Evolutionary conservation across 2,113 vertebrate genomes (phyloP).

Genomic region (Irena cyanogastra): DNA sequence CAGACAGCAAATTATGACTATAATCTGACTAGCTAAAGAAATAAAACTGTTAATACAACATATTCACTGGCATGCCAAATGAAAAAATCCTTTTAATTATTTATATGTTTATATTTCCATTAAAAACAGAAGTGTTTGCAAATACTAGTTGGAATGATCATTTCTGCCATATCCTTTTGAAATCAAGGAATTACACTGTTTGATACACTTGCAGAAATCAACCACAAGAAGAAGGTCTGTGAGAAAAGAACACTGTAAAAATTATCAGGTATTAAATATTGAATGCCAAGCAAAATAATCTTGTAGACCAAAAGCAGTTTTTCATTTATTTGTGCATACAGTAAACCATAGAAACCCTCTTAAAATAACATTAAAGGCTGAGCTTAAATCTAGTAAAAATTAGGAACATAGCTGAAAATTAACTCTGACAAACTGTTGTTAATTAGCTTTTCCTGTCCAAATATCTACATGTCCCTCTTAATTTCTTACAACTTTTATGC

Average conservation of each 20-base stretch:
- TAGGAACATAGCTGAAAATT: not conserved
- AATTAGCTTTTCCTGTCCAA: not conserved
- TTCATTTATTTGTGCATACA: not conserved
- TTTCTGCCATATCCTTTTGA: not conserved
- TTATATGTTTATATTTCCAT: not conserved
- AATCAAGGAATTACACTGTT: not conserved
- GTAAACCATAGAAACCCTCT: not conserved
- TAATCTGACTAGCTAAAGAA: conserved; percentile 15
- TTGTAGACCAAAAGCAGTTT: not conserved
- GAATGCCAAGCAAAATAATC: conserved; percentile 25
- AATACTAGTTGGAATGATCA: not conserved
- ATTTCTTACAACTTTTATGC: not conserved
- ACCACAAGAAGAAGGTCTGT: not conserved
- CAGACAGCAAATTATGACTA: conserved; percentile 38
- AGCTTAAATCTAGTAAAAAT: not conserved
- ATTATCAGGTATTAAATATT: not conserved
- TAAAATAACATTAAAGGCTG: not conserved
- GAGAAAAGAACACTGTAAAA: not conserved
- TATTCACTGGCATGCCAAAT: not conserved
- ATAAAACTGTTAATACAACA: not conserved
- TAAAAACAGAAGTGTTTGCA: not conserved
- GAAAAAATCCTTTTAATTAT: not conserved
- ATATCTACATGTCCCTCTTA: not conserved
- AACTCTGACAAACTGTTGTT: not conserved
- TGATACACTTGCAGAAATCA: not conserved